Conservation (phyloP, 1,140 invertebrate species). For the Gryllus bimaculatus region DNA sequence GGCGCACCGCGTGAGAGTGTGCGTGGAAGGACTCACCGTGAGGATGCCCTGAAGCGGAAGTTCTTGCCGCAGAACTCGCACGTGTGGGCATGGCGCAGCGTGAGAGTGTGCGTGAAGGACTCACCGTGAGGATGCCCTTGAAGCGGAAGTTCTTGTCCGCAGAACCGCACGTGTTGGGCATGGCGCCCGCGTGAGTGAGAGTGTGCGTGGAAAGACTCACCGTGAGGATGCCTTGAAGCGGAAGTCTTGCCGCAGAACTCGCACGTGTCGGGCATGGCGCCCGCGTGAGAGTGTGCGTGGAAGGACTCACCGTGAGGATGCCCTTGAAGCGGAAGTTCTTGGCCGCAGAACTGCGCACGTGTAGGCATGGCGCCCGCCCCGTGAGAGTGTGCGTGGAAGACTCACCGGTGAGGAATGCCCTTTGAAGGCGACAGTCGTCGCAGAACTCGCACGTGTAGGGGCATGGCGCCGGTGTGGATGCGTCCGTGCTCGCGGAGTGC, state of each 20-base stretch:
- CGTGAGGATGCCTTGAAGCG: slow-evolving; percentile 21
- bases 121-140: slow-evolving; percentile 20
- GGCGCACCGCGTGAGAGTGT: neutral
- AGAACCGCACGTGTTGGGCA: slow-evolving; percentile 21
- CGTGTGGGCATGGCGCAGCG: slow-evolving; percentile 17
- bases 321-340: slow-evolving; percentile 24
- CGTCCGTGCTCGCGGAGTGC: slow-evolving; percentile 20
- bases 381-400: too few relatives aligned
- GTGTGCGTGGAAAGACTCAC: too few relatives aligned
- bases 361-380: slow-evolving; percentile 10
- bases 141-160: slow-evolving; percentile 22
- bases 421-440: slow-evolving; percentile 14
- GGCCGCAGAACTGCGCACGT: slow-evolving; percentile 19
- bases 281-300: neutral
- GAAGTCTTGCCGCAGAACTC: slow-evolving; percentile 24
- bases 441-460: slow-evolving; percentile 30
- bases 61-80: slow-evolving; percentile 22
- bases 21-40: slow-evolving; percentile 18
- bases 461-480: slow-evolving; percentile 46
- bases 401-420: neutral
- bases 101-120: too few relatives aligned
- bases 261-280: slow-evolving; percentile 18
- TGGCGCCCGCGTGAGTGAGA: slow-evolving; percentile 37
- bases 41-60: slow-evolving; percentile 24
- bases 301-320: slow-evolving; percentile 16